Conservation (phyloP, 53 echinoderm and acorn worm species). For the Hippasteria phrygiana region DNA sequence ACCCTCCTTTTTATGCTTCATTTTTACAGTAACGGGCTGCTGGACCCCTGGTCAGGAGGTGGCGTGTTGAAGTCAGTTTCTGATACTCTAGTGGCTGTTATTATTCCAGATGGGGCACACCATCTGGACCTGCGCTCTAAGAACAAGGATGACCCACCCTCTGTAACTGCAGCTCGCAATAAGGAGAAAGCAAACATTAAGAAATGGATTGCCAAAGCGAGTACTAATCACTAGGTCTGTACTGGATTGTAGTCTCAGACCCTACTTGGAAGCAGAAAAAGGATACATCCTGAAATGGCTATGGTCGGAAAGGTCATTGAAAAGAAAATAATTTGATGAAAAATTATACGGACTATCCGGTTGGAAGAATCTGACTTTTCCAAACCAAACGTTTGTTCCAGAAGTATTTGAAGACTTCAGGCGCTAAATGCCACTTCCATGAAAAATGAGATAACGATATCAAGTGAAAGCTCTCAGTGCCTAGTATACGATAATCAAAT, state of each 20-base stretch:
- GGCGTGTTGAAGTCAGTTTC: conserved; percentile 82
- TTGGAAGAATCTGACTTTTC: no score
- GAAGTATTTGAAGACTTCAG: no score
- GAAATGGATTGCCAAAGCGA: conserved; percentile 73
- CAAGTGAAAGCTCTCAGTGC: no score
- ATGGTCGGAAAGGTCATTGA: no score
- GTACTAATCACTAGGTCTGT: neutral
- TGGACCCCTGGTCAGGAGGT: conserved; percentile 95
- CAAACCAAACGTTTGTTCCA: no score
- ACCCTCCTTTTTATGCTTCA: neutral
- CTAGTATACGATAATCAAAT: no score
- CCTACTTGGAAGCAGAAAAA: neutral
- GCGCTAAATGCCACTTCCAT: no score
- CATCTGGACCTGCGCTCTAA: conserved; percentile 86
- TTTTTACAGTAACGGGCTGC: conserved; percentile 78
- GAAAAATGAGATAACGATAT: no score
- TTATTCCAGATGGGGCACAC: conserved; percentile 96
- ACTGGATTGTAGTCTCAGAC: neutral
- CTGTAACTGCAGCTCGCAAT: conserved; percentile 75
- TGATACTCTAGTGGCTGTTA: conserved; percentile 78
- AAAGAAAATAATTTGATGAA: no score
- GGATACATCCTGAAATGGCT: no score
- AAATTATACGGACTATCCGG: no score
- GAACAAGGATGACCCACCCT: conserved; percentile 83
- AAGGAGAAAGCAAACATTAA: conserved; percentile 78